Base-by-base conservation (phyloP, 2,888 invertebrate species). In the Uloborus plumipes region DNA sequence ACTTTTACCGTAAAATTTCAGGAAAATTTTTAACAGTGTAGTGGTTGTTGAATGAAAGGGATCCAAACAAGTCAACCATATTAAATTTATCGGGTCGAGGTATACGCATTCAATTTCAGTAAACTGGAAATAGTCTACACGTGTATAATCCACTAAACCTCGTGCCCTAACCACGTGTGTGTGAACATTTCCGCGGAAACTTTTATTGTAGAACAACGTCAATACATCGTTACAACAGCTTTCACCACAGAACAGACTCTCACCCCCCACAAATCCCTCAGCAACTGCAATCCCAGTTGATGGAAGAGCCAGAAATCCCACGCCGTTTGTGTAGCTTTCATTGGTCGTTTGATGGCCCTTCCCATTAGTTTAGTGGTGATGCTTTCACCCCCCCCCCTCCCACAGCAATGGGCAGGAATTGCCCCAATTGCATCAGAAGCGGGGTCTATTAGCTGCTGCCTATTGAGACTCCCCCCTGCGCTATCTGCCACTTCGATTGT, bases 371-470 rank as follows among this genome's bases (percentile, higher is more conserved):
- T 39, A 39, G 39, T 11, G 3, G 39, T 11, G 39, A 39, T 39
- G 39, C 39, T 39, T 39, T 9, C 3, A 1, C 39, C 39, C 39
- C 55, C 67, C 49, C n/a, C 39, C 39, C 39, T 49, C 67, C 49
- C n/a, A 13, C 26, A 22, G 65, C 64, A 15, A 31, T 39, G 62
- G 62, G 55, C 64, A 70, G 71, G 77, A 77, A 77, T 70, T 71
- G 77, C 77, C 71, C 55, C 77, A 77, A 77, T 77, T 71, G 70
- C 55, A 58, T 53, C 55, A 62, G 20, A 77, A 39, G 39, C 50
- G 62, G 31, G 15, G 50, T 58, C 72, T 79, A 79, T 79, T 79
- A 79, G 66, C 78, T 50, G 61, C 74, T 66, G 66, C 58, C 58
- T 65, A 58, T 65, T 31, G 67, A 31, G 26, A 31, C 65, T 61